phyloP scores from a whole-genome alignment of 2,113 vertebrate genomes.

The Agapornis roseicollis region DNA sequence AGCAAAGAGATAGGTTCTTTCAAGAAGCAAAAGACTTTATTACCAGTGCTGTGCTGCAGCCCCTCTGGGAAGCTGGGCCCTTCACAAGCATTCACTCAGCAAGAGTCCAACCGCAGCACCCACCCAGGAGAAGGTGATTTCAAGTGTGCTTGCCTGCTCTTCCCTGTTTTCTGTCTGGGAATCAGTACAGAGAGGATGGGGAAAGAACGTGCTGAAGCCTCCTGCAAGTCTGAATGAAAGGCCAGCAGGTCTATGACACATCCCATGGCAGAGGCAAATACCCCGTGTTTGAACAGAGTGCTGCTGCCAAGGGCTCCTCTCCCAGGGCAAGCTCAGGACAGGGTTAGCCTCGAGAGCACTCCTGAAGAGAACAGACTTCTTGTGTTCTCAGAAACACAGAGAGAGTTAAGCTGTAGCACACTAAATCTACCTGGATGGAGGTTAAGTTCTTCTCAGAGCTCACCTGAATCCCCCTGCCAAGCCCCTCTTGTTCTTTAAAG shows the following conservation, averaged over 20 bases:
- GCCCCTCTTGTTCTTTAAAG: background rate
- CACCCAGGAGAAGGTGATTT: fast-evolving
- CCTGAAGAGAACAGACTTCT: background rate
- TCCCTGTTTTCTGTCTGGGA: background rate
- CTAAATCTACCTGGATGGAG: background rate
- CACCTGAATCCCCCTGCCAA: background rate
- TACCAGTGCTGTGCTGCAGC: background rate
- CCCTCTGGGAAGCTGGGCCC: background rate
- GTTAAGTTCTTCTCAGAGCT: background rate
- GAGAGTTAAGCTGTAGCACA: background rate
- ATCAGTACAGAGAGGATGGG: background rate
- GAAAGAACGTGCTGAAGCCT: fast-evolving
- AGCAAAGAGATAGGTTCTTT: fast-evolving
- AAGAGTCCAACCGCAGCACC: fast-evolving
- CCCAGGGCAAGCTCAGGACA: background rate
- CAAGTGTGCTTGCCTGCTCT: background rate
- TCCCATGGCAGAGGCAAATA: background rate
- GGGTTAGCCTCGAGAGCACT: background rate
- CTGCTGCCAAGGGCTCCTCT: background rate
- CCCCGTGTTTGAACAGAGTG: background rate
- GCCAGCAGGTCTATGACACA: background rate
- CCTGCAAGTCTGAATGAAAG: background rate
- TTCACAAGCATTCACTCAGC: background rate
- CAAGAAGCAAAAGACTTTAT: background rate
- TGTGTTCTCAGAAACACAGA: background rate